Percentiles rank a stretch among this genome's conserved stretches.
phyloP scores from a whole-genome alignment of 2,888 invertebrate species.

The Galerucella nymphaeae region DNA sequence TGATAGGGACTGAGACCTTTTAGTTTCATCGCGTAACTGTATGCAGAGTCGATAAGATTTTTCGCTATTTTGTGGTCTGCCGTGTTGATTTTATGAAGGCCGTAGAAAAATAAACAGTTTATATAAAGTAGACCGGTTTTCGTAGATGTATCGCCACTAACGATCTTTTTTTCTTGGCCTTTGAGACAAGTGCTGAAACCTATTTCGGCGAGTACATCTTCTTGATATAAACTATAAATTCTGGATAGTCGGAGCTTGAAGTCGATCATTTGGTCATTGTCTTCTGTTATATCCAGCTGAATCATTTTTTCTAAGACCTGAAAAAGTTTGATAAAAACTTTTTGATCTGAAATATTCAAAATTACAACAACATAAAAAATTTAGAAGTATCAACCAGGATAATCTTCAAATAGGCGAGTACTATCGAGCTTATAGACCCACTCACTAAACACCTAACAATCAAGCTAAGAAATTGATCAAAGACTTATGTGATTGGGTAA shows the following conservation, averaged over 20 bases:
- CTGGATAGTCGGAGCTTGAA: slow-evolving; percentile 64
- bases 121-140: slow-evolving; percentile 64
- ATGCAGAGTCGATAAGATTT: slow-evolving; percentile 60
- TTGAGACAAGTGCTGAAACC: slow-evolving; percentile 64
- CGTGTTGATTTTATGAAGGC: slow-evolving; percentile 62
- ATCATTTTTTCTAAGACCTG: slow-evolving; percentile 63
- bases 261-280: slow-evolving; percentile 62
- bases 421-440: too few species aligned
- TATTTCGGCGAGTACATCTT: slow-evolving; percentile 62
- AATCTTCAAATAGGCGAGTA: too few species aligned
- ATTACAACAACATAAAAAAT: too few species aligned
- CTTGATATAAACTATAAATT: slow-evolving; percentile 62
- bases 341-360: too few species aligned
- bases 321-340: slow-evolving; percentile 7
- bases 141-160: slow-evolving; percentile 60
- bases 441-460: too few species aligned
- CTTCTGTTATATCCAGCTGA: slow-evolving; percentile 56
- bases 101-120: slow-evolving; percentile 66
- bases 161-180: slow-evolving; percentile 61
- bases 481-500: too few species aligned
- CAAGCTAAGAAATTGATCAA: too few species aligned
- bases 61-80: slow-evolving; percentile 58
- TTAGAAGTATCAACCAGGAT: too few species aligned
- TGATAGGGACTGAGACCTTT: slow-evolving; percentile 63
- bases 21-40: slow-evolving; percentile 62